phyloP scores from a whole-genome alignment of 2,113 vertebrate species.

The Anoplopoma fimbria region DNA sequence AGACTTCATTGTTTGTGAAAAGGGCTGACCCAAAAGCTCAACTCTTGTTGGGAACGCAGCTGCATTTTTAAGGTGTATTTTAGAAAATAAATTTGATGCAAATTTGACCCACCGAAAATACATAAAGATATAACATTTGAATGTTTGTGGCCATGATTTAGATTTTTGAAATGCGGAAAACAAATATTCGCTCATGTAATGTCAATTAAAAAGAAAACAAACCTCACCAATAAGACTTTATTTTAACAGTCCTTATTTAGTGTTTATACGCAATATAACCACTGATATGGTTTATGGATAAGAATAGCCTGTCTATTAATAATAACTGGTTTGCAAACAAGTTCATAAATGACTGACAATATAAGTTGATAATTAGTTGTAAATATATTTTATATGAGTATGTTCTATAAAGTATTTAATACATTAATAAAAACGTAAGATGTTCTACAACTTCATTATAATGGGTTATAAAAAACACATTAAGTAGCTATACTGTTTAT shows the following conservation, averaged over 20 bases:
- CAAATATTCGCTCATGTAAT: no score
- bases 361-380: background rate
- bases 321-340: no score
- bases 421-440: background rate
- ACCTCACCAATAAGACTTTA: no score
- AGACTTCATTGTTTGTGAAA: slow-evolving; percentile 74
- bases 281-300: no score
- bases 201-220: no score
- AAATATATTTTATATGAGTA: background rate
- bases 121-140: background rate
- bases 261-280: no score
- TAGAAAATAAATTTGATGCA: background rate
- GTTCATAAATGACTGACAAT: no score
- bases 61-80: background rate
- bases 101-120: background rate
- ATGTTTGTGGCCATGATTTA: background rate
- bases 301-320: no score
- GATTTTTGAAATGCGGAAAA: background rate
- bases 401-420: background rate
- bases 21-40: slow-evolving; percentile 43
- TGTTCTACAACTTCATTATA: background rate
- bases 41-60: background rate
- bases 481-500: background rate
- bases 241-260: no score
- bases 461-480: background rate